Evolutionary conservation across 64 coral and sea anemone genomes (phyloP), one percentile per base, ranked within the genome.

Genomic region (Platygyra sinensis): DNA sequence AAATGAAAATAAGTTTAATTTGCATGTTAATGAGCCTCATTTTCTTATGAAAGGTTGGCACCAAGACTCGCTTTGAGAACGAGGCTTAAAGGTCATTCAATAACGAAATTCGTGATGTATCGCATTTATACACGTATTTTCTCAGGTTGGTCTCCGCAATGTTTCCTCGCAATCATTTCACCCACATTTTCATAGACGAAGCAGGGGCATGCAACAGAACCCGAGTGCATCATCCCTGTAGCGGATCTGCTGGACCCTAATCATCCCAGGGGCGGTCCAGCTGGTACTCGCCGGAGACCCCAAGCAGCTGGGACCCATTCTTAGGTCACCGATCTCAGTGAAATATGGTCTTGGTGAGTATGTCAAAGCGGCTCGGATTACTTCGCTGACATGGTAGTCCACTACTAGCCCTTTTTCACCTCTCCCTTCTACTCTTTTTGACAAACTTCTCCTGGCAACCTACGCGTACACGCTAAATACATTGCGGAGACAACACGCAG

Each of bases 171-270:
- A 17, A 72, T 83, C 92, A 94, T 36, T 94, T 94, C 52, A 94
- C 73, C 60, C 92, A 94, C 62, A 73, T 94, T 49, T 94, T 94
- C 52, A 90, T 94, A 15, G 92, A 94, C 87, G 92, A 94, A 62
- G 92, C 92, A n/a, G 10, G 92, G 92, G 18, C 92, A 94, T 61
- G 92, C 87, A 22, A 82, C 88, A 18, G 92, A 94, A 74, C 92
- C 92, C 7, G 92, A 94, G 51, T 94, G 92, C 17, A 83, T 85
- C 59, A 86, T 94, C 62, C 87, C 92, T 5, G 87, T 94, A 12
- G 69, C 78, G 73, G 87, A 75, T 27, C 87, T 94, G 52, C 51
- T 94, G 72, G 87, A 94, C 38, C 92, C 92, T 36, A 85, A 94
- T 71, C 72, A 89, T 30, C 57, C 73, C 13, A 79, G 50, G 72